Conservation (phyloP, 2,797 vertebrate genomes). For the Muscicapa comitata region DNA sequence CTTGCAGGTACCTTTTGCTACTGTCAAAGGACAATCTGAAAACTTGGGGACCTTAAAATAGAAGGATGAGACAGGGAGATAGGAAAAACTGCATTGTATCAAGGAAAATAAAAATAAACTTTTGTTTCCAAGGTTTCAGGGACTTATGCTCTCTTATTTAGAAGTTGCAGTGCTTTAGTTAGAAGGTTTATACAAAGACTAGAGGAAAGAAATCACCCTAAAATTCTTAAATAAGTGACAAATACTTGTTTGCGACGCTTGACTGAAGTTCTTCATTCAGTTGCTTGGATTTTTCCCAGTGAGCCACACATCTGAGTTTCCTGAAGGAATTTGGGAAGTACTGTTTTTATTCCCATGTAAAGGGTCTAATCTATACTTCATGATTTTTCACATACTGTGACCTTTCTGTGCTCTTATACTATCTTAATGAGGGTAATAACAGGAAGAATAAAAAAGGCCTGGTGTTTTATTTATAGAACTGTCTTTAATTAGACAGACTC, state of each 20-base stretch:
- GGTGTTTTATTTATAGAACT: conserved; percentile 12
- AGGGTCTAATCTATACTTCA: not conserved
- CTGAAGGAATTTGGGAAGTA: not conserved
- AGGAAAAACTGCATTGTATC: not conserved
- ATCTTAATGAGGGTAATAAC: not conserved
- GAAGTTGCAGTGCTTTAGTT: not conserved
- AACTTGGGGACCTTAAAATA: not conserved
- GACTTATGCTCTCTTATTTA: not conserved
- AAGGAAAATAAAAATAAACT: not conserved
- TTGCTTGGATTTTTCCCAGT: not conserved
- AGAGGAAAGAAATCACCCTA: not conserved
- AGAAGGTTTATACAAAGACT: not conserved
- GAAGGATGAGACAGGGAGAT: not conserved
- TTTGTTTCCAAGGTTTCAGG: not conserved
- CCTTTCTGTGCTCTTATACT: not conserved
- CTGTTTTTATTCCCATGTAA: not conserved
- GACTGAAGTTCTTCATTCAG: not conserved
- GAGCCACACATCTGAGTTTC: not conserved
- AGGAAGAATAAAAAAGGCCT: not conserved
- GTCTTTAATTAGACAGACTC: not conserved
- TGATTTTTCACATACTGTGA: not conserved
- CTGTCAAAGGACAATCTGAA: not conserved
- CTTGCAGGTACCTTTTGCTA: not conserved
- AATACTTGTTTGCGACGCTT: not conserved
- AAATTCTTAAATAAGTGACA: not conserved